These are phyloP conservation scores for Anguilla obscura DNA, from an alignment of 2,797 vertebrate genomes.

Conservation along the genomic window DNA sequence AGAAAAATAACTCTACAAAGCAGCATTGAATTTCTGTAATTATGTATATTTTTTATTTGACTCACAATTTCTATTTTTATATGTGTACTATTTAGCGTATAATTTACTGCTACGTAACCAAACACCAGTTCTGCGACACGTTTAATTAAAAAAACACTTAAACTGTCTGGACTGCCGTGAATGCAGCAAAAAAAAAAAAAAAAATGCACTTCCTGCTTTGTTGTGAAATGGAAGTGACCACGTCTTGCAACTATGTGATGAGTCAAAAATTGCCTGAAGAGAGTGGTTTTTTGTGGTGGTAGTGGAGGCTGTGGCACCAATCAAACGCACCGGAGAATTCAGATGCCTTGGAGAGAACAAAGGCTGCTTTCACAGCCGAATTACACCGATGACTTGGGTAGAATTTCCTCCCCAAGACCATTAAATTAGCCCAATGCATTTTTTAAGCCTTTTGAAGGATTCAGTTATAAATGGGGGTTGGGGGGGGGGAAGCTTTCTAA, in stretches of 20 bases:
- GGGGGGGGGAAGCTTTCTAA: not conserved
- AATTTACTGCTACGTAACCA: not conserved
- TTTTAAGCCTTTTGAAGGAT: not conserved
- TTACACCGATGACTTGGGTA: not conserved
- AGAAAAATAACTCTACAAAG: no score
- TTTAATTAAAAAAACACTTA: no score
- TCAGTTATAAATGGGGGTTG: not conserved
- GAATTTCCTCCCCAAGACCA: not conserved
- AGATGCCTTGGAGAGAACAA: not conserved
- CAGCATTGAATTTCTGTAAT: not conserved
- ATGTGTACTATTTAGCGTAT: not conserved
- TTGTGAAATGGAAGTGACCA: constrained; percentile 12
- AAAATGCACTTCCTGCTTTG: not conserved
- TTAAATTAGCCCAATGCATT: not conserved
- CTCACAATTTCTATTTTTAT: not conserved
- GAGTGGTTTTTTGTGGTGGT: not conserved
- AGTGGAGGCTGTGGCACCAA: constrained; percentile 34
- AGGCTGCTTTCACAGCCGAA: not conserved
- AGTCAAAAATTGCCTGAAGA: not conserved
- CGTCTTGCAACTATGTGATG: constrained; percentile 10
- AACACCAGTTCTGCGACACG: no score
- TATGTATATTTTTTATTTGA: not conserved
- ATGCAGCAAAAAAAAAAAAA: not conserved
- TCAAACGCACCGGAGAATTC: constrained; percentile 37
- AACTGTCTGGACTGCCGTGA: not conserved